These are phyloP conservation scores for Noctuana brunneofusca DNA, from an alignment of 2,888 invertebrate species.

Conservation along the genomic window DNA sequence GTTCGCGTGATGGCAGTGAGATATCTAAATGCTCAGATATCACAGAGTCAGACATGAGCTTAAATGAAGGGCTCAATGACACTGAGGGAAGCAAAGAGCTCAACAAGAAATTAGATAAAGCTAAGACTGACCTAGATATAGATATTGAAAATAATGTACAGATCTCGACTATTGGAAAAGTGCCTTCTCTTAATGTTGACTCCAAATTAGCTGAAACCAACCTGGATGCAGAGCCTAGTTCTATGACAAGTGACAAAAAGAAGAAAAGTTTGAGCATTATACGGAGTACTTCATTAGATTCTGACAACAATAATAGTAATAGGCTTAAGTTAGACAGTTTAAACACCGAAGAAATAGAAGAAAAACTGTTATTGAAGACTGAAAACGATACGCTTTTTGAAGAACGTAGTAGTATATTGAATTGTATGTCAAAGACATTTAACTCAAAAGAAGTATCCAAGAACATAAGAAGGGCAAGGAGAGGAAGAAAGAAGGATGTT, in stretches of 20 bases:
- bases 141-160: constrained; percentile 81
- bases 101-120: constrained; percentile 80
- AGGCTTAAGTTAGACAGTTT: constrained; percentile 74
- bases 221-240: constrained; percentile 64
- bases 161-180: constrained; percentile 80
- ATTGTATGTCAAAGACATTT: constrained; percentile 81
- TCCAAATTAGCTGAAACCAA: constrained; percentile 70
- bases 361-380: constrained; percentile 84
- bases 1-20: constrained; percentile 83
- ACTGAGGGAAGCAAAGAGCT: constrained; percentile 68
- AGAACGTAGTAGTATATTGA: constrained; percentile 78
- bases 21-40: constrained; percentile 84
- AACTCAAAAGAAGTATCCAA: constrained; percentile 77
- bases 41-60: constrained; percentile 85
- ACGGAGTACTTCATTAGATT: constrained; percentile 80
- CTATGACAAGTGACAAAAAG: constrained; percentile 64
- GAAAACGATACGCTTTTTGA: constrained; percentile 81
- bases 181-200: constrained; percentile 77
- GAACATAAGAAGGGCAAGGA: constrained; percentile 74
- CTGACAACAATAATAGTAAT: constrained; percentile 83
- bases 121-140: constrained; percentile 82
- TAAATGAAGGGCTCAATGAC: constrained; percentile 80
- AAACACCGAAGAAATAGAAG: constrained; percentile 80
- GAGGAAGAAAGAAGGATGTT: constrained; percentile 71
- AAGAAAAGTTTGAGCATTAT: constrained; percentile 78